Base-by-base conservation (phyloP, 2,888 invertebrate genomes). In the Caenorhabditis becei region DNA sequence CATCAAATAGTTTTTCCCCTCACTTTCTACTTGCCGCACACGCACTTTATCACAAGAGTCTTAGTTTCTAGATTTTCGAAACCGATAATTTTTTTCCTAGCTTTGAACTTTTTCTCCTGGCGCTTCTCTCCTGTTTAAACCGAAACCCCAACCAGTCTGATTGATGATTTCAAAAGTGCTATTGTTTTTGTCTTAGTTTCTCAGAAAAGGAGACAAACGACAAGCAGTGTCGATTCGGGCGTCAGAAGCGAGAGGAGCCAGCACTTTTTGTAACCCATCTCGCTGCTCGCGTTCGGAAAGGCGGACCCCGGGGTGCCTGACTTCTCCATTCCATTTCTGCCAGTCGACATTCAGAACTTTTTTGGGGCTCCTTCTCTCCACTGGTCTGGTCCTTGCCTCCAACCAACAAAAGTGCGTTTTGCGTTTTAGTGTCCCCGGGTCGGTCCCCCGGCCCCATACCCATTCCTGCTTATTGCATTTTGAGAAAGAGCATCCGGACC, bases 391-490 rank as follows among this genome's bases (percentile, higher is more conserved):
- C 23, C 11, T 37, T 41, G 53, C 54, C 18, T 54, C 37, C 28
- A 26, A 24, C 51, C 26, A 56, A 56, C 72, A 62, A 72, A 71
- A 72, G 72, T 72, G 72, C 65, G 72, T 72, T 72, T 63, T 72
- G 71, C 71, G 71, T 65, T 72, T 65, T 70, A 70, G 70, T 70
- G 70, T 70, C 70, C 63, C 62, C 35, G 32, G 26, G 18, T n/a
- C n/a, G n/a, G n/a, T n/a, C n/a, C 35, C 44, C 53, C 20, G 37
- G 44, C 47, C 26, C 63, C 47, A 44, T 14, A 58, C 65, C 65
- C 66, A 65, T 66, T 74, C 59, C 65, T 66, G 58, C 65, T 66
- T 74, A 66, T 66, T 74, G 65, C 65, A 65, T 66, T 74, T 74
- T 59, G 59, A 59, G 59, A 49, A 66, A 51, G 74, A 65, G 74